Conservation (phyloP, 2,888 invertebrate species). For the Ganaspis brasiliensis region DNA sequence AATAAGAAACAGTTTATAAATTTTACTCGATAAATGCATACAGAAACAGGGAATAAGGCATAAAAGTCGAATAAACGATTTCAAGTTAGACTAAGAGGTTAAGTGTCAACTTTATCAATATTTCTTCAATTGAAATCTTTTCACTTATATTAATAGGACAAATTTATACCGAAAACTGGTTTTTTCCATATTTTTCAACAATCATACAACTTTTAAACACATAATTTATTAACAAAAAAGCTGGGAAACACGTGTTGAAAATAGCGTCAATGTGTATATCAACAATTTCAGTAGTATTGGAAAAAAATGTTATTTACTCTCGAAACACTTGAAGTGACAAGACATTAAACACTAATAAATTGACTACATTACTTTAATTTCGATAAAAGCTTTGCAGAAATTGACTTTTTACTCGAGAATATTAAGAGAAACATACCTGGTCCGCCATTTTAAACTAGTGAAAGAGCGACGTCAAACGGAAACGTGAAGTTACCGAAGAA, state of each 20-base stretch:
- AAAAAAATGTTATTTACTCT: not conserved
- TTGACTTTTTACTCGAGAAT: conserved; percentile 8
- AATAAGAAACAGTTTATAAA: too few relatives aligned
- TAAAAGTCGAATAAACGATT: too few relatives aligned
- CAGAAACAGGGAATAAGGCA: too few relatives aligned
- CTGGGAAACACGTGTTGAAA: conserved; percentile 11
- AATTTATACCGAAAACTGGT: not conserved
- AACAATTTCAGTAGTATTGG: not conserved
- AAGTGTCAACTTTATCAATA: not conserved
- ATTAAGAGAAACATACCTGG: conserved; percentile 84
- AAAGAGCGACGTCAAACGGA: conserved; percentile 68
- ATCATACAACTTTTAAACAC: not conserved
- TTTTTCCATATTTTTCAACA: not conserved
- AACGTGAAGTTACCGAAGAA: not conserved
- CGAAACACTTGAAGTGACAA: not conserved
- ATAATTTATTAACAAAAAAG: not conserved
- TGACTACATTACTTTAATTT: not conserved
- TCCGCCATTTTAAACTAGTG: conserved; percentile 89
- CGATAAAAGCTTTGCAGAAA: not conserved
- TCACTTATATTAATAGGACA: not conserved
- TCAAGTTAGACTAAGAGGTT: too few relatives aligned
- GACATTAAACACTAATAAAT: not conserved
- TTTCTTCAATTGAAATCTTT: not conserved
- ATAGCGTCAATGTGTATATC: conserved; percentile 3
- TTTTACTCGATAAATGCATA: too few relatives aligned